Conservation (phyloP, 2,888 invertebrate genomes). For the Synergus itoensis region DNA sequence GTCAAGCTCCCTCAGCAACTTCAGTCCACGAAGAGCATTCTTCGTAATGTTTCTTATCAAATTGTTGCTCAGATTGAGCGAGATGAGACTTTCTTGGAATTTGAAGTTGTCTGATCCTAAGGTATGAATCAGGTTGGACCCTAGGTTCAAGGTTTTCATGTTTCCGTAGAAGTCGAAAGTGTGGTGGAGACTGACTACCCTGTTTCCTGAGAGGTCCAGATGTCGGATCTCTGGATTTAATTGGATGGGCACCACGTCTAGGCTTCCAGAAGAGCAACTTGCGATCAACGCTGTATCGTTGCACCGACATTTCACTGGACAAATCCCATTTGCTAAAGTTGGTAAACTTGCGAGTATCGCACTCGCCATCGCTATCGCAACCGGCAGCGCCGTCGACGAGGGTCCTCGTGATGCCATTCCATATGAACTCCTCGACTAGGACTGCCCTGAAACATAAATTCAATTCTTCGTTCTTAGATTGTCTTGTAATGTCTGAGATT, state of each 20-base stretch:
- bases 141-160: slow-evolving; percentile 89
- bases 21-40: slow-evolving; percentile 87
- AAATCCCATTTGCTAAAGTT: slow-evolving; percentile 82
- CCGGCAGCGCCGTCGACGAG: slow-evolving; percentile 79
- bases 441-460: slow-evolving; percentile 64
- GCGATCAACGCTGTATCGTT: slow-evolving; percentile 88
- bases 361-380: slow-evolving; percentile 75
- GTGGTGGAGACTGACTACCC: slow-evolving; percentile 88
- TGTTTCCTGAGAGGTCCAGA: slow-evolving; percentile 91
- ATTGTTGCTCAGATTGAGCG: slow-evolving; percentile 89
- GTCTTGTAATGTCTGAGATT: not conserved
- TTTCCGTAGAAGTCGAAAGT: slow-evolving; percentile 90
- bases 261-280: slow-evolving; percentile 87
- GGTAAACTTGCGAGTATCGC: slow-evolving; percentile 64
- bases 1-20: slow-evolving; percentile 84
- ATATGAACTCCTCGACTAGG: slow-evolving; percentile 71
- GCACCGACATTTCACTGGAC: slow-evolving; percentile 90
- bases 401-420: slow-evolving; percentile 79
- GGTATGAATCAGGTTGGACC: slow-evolving; percentile 88
- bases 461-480: not conserved
- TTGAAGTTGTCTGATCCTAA: slow-evolving; percentile 91
- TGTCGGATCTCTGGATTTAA: slow-evolving; percentile 91
- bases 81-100: slow-evolving; percentile 85
- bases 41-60: slow-evolving; percentile 85
- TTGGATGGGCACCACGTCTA: slow-evolving; percentile 93